phyloP scores from a whole-genome alignment of 2,888 invertebrate species.

The Caenorhabditis uteleia region DNA sequence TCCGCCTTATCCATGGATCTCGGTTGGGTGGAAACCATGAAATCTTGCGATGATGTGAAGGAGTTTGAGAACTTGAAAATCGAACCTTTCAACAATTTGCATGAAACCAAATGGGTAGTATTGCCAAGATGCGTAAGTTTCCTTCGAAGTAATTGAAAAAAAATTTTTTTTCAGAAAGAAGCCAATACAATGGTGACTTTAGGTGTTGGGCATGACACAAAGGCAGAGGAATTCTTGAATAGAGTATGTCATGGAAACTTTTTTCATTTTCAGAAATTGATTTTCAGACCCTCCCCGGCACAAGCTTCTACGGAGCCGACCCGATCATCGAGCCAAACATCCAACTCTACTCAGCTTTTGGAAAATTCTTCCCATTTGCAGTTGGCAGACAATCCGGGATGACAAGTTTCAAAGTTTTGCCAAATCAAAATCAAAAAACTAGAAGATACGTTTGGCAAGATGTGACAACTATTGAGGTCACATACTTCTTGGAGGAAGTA shows the following conservation, averaged over 20 bases:
- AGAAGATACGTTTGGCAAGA: conserved; percentile 17
- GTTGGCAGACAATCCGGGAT: conserved; percentile 19
- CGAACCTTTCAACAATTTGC: neutral
- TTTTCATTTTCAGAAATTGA: no score
- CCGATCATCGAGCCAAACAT: conserved; percentile 36
- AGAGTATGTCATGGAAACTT: no score
- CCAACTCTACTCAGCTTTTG: conserved; percentile 27
- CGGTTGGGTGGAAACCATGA: neutral
- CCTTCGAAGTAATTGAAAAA: neutral
- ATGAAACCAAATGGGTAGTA: neutral
- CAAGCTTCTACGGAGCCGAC: conserved; percentile 35
- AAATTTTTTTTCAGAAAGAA: conserved; percentile 5
- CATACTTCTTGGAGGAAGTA: conserved; percentile 21
- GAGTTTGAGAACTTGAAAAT: neutral
- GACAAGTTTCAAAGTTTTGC: conserved; percentile 11
- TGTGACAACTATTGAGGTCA: conserved; percentile 29
- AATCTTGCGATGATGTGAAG: neutral
- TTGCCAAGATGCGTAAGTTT: neutral
- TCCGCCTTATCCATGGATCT: no score
- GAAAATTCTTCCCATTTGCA: conserved; percentile 36
- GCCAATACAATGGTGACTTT: conserved; percentile 12
- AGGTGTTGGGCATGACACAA: conserved; percentile 20
- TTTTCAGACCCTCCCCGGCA: conserved; percentile 13
- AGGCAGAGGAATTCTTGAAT: conserved; percentile 11
- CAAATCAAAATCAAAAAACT: conserved; percentile 29